Conservation (phyloP, 2,888 invertebrate species). For the Dasypolia templi region DNA sequence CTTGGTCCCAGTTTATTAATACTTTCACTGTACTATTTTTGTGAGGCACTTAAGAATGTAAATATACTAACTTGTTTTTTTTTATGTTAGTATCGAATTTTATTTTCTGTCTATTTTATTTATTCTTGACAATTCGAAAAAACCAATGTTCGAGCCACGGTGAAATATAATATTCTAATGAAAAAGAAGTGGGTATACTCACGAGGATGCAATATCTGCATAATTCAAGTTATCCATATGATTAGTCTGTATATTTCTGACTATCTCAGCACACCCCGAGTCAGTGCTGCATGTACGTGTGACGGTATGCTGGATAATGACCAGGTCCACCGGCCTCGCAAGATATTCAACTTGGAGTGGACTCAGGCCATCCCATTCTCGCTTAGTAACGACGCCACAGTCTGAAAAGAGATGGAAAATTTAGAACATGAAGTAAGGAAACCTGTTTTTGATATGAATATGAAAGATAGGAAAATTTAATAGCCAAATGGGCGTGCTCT, state of each 20-base stretch:
- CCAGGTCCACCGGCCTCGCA: conserved; percentile 88
- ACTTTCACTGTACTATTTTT: too few species aligned
- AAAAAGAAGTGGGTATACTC: neutral
- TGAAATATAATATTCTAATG: too few species aligned
- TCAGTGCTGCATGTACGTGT: conserved; percentile 84
- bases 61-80: neutral
- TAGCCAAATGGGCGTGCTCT: neutral
- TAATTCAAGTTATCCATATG: conserved; percentile 87
- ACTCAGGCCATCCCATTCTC: conserved; percentile 89
- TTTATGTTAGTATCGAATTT: neutral
- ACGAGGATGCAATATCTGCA: conserved; percentile 90
- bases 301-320: conserved; percentile 91
- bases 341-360: conserved; percentile 87
- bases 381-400: conserved; percentile 85
- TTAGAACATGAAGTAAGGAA: neutral
- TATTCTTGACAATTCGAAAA: neutral
- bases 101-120: neutral
- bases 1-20: neutral
- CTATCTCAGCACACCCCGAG: conserved; percentile 80
- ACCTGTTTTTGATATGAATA: neutral
- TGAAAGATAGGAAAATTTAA: neutral
- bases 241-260: conserved; percentile 87
- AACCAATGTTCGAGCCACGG: neutral
- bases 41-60: neutral
- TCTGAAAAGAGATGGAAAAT: conserved; percentile 59